Conservation (phyloP, 1,140 invertebrate species). For the Samia ricini region DNA sequence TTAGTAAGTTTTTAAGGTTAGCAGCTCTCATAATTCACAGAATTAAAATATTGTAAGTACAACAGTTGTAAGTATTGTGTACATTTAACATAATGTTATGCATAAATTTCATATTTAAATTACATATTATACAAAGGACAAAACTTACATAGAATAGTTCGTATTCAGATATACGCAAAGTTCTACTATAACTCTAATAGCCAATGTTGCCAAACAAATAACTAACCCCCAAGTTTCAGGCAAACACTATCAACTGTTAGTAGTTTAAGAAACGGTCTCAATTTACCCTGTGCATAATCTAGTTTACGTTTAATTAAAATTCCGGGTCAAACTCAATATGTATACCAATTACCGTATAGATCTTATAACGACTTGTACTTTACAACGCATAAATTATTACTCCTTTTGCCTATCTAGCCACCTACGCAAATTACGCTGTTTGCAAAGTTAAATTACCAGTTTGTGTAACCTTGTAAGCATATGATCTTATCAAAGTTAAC, state of each 20-base stretch:
- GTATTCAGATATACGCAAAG: slow-evolving; percentile 48
- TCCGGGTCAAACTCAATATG: slow-evolving; percentile 48
- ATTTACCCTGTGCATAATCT: slow-evolving; percentile 53
- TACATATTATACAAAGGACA: slow-evolving; percentile 12
- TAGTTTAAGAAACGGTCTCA: slow-evolving; percentile 61
- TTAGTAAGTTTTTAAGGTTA: too few species aligned
- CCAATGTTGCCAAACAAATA: slow-evolving; percentile 44
- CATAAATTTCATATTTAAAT: neutral
- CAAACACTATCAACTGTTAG: slow-evolving; percentile 62
- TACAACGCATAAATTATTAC: slow-evolving; percentile 5
- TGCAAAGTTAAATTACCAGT: neutral
- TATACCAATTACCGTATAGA: slow-evolving; percentile 21
- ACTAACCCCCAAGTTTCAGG: slow-evolving; percentile 52
- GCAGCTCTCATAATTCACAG: too few species aligned
- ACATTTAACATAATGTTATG: neutral
- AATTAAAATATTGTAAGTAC: too few species aligned
- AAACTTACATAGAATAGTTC: slow-evolving; percentile 27
- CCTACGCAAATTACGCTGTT: neutral
- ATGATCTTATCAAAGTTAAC: neutral
- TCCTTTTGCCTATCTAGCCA: neutral
- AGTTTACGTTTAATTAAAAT: slow-evolving; percentile 64
- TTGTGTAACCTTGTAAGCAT: neutral
- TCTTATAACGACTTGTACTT: slow-evolving; percentile 25
- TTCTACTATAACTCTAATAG: slow-evolving; percentile 44
- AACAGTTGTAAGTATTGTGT: too few species aligned